Evolutionary conservation across 2,888 invertebrate species (phyloP), one percentile per base, ranked within the genome.

Genomic region (Tipula helvola): DNA sequence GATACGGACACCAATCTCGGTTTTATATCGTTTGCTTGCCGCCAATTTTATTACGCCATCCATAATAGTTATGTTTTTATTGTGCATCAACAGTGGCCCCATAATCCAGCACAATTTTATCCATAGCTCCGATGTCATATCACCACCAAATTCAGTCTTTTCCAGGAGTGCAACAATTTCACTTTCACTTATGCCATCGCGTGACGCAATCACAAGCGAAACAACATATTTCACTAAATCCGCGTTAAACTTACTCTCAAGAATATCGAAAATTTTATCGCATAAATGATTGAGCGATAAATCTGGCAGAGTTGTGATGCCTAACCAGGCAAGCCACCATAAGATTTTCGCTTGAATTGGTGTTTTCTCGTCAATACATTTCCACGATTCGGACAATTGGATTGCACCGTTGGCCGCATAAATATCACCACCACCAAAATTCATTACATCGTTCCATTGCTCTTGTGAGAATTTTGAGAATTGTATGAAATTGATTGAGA

Each of bases 131-230:
- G 87, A 87, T 42, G 88, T 87, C 36, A 87, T 86, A 39, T 85
- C 52, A 83, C 13, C 16, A 85, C 57, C 84, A 57, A 87, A 83
- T 86, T 86, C 86, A 47, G 88, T 88, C 87, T 89, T 88, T 86
- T 88, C 87, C 87, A 88, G 88, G 87, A 88, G 87, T 87, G 95
- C 96, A 89, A 96, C 92, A 90, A 96, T 95, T 92, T 97, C 97
- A 4, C 95, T 95, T 89, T 96, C 96, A 28, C 95, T 95, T 85
- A 97, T 92, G 2, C 97, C 97, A 90, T 95, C 94, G 87, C 96
- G 93, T 7, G 96, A 94, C 3, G 95, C 95, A 0, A 95, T 94
- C 87, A 97, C 92, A 87, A 96, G 93, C 2, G 96, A 94, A 52
- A 97, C 92, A 86, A 96, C 94, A 86, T 93, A 92, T 89, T 93